Conservation (phyloP, 2,888 invertebrate genomes). For the Agonopterix subpropinquella region DNA sequence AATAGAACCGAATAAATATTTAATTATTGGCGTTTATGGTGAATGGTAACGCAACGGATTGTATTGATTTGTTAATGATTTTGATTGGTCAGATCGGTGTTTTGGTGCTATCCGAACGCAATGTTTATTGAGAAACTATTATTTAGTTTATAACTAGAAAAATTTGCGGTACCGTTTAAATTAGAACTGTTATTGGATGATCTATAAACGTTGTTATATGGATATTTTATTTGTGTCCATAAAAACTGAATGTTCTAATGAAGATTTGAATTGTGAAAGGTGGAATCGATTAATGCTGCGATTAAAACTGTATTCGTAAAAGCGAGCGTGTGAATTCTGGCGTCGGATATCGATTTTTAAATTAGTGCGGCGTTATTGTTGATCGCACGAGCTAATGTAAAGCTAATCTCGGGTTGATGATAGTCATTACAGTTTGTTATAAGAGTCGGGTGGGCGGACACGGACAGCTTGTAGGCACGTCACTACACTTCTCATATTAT, state of each 20-base stretch:
- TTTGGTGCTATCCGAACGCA: neutral
- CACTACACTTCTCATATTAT: neutral
- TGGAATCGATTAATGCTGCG: slow-evolving; percentile 13
- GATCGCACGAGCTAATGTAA: slow-evolving; percentile 47
- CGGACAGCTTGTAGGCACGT: neutral
- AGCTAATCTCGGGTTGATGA: slow-evolving; percentile 50
- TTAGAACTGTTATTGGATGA: slow-evolving; percentile 14
- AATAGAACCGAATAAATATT: slow-evolving; percentile 71
- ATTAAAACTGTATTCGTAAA: neutral
- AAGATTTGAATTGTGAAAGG: slow-evolving; percentile 27
- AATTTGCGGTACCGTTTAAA: slow-evolving; percentile 24
- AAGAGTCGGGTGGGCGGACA: slow-evolving; percentile 14
- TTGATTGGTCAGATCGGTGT: slow-evolving; percentile 37
- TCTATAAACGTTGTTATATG: neutral
- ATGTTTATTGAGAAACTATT: neutral
- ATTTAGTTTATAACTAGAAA: slow-evolving; percentile 10
- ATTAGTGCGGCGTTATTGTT: slow-evolving; percentile 11
- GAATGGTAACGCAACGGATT: slow-evolving; percentile 64
- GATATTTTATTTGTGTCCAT: slow-evolving; percentile 4
- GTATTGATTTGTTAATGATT: slow-evolving; percentile 54
- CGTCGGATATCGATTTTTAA: slow-evolving; percentile 26
- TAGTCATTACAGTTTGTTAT: slow-evolving; percentile 46
- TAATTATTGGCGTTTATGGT: slow-evolving; percentile 64
- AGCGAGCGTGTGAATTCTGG: slow-evolving; percentile 32
- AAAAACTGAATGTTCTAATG: slow-evolving; percentile 1